Evolutionary conservation across 2,113 vertebrate genomes (phyloP).

Genomic region (Microcebus jonahi): DNA sequence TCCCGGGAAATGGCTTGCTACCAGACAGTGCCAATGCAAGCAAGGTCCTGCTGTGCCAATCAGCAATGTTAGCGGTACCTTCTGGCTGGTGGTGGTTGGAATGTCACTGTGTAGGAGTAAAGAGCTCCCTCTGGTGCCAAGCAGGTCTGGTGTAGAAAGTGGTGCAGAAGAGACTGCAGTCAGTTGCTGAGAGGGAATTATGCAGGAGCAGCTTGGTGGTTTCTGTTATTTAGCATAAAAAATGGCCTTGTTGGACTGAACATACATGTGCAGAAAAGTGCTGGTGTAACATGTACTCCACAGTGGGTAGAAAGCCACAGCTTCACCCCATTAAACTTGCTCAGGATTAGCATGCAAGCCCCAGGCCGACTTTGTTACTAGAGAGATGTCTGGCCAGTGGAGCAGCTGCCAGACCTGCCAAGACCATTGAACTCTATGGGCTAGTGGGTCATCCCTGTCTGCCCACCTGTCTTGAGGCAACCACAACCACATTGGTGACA

Average conservation of each 20-base stretch:
- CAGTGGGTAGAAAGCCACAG: slow-evolving; percentile 57
- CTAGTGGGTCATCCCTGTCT: not conserved
- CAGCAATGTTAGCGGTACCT: slow-evolving; percentile 63
- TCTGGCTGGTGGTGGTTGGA: slow-evolving; percentile 87
- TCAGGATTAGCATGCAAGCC: slow-evolving; percentile 46
- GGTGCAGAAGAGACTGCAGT: slow-evolving; percentile 50
- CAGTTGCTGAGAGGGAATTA: slow-evolving; percentile 2
- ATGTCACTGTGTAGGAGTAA: slow-evolving; percentile 81
- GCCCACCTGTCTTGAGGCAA: not conserved
- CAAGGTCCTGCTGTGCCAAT: slow-evolving; percentile 70
- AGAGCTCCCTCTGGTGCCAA: slow-evolving; percentile 71
- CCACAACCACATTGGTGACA: not conserved
- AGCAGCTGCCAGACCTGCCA: not conserved
- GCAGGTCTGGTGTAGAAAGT: slow-evolving; percentile 70
- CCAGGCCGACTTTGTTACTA: slow-evolving; percentile 35
- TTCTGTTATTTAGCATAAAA: slow-evolving; percentile 55
- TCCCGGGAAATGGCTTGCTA: slow-evolving; percentile 84
- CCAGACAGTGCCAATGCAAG: slow-evolving; percentile 80
- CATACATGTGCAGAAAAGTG: slow-evolving; percentile 77
- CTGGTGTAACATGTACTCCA: slow-evolving; percentile 82
- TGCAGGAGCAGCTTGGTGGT: slow-evolving; percentile 19
- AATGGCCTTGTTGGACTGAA: slow-evolving; percentile 72
- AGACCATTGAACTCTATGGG: not conserved
- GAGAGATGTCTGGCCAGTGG: slow-evolving; percentile 26
- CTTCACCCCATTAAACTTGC: slow-evolving; percentile 16